Evolutionary conservation across 23 tunicate genomes (phyloP).

Genomic region (Ciona savignyi): DNA sequence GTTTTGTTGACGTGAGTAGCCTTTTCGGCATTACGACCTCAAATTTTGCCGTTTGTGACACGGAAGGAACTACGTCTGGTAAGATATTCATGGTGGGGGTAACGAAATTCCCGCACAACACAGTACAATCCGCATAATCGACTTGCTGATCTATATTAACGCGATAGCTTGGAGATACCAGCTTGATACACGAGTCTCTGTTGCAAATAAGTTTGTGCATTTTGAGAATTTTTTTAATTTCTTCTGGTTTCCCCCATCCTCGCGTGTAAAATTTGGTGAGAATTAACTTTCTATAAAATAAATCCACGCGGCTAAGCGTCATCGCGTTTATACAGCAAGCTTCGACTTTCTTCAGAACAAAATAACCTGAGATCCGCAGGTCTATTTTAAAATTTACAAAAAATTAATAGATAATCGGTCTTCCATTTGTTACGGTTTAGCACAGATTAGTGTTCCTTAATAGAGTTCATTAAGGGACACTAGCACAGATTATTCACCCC

Average conservation of each 20-base stretch:
- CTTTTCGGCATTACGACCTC: slow-evolving; percentile 60
- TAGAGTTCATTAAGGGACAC: too few species aligned
- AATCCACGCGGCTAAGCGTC: slow-evolving; percentile 62
- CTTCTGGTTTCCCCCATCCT: slow-evolving; percentile 95
- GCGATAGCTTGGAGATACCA: slow-evolving; percentile 24
- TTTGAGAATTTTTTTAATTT: slow-evolving; percentile 44
- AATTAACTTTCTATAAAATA: slow-evolving; percentile 66
- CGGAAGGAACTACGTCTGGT: slow-evolving; percentile 49
- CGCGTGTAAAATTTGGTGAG: slow-evolving; percentile 73
- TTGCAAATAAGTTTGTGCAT: slow-evolving; percentile 56
- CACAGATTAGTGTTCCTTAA: too few species aligned
- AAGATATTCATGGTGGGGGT: slow-evolving; percentile 45
- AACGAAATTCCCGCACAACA: slow-evolving; percentile 48
- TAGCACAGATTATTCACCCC: too few species aligned
- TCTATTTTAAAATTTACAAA: too few species aligned
- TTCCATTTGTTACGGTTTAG: too few species aligned
- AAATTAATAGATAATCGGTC: too few species aligned
- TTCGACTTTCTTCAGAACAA: too few species aligned
- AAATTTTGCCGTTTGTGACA: slow-evolving; percentile 48
- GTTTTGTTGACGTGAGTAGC: neutral
- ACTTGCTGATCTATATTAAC: slow-evolving; percentile 18
- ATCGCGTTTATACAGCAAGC: too few species aligned
- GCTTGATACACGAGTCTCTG: slow-evolving; percentile 45
- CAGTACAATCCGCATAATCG: slow-evolving; percentile 10
- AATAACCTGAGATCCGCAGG: too few species aligned